phyloP scores from a whole-genome alignment of 2,113 vertebrate genomes.

The Columba janthina region DNA sequence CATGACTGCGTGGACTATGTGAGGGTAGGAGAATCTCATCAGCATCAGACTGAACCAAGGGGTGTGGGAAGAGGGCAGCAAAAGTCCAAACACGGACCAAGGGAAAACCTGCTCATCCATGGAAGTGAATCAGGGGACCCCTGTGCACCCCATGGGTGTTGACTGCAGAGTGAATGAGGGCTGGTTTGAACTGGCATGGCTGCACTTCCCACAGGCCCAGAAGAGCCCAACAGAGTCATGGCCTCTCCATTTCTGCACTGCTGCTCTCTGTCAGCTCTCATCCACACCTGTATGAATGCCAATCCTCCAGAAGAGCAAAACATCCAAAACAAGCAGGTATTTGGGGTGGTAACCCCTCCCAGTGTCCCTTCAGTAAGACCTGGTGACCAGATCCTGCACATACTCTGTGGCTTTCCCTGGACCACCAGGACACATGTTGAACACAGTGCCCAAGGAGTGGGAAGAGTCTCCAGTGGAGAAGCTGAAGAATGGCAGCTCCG shows the following conservation, averaged over 20 bases:
- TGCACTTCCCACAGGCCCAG: not conserved
- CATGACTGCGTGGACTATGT: not conserved
- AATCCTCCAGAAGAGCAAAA: not conserved
- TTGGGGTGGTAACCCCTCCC: not conserved
- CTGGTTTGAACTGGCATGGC: not conserved
- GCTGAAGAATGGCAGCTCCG: not conserved
- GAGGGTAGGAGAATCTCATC: not conserved
- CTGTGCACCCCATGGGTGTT: not conserved
- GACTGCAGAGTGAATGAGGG: not conserved
- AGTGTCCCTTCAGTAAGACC: not conserved
- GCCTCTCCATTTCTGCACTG: not conserved
- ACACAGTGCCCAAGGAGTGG: not conserved
- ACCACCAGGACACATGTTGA: fast-evolving
- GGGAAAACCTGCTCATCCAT: not conserved
- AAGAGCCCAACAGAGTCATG: not conserved
- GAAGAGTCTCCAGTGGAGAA: not conserved
- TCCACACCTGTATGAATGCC: not conserved
- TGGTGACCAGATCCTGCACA: not conserved
- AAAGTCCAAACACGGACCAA: not conserved
- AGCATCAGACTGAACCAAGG: not conserved
- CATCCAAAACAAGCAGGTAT: not conserved
- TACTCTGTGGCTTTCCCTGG: not conserved
- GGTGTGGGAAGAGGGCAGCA: not conserved
- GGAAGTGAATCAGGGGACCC: not conserved
- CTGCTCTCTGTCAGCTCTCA: not conserved